These are phyloP conservation scores for Sorex araneus DNA, from an alignment of 2,113 vertebrate genomes.

Conservation along the genomic window DNA sequence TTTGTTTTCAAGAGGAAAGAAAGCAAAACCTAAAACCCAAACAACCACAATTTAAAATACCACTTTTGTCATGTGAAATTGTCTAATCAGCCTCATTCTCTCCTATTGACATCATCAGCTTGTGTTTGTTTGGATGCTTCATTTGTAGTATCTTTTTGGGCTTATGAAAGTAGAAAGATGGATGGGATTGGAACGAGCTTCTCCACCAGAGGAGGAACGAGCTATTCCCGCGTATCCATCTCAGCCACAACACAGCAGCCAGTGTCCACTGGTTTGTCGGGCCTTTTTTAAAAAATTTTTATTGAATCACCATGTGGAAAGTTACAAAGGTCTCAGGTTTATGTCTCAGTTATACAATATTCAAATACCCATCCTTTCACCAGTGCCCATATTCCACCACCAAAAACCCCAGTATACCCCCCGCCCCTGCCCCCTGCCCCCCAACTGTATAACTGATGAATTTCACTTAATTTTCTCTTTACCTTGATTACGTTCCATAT, in stretches of 20 bases:
- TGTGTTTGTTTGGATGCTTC: slow-evolving; percentile 80
- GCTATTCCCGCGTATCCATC: slow-evolving; percentile 63
- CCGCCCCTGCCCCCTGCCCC: no score
- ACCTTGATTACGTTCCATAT: no score
- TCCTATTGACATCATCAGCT: slow-evolving; percentile 77
- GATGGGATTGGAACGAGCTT: slow-evolving; percentile 57
- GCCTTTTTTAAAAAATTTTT: no score
- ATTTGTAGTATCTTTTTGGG: slow-evolving; percentile 75
- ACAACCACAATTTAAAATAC: slow-evolving; percentile 70
- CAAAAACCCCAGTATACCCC: no score
- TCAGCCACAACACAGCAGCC: slow-evolving; percentile 65
- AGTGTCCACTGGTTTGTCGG: background rate
- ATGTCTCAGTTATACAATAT: no score
- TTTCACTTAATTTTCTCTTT: no score
- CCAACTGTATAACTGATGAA: no score
- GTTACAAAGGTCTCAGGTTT: no score
- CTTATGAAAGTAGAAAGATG: slow-evolving; percentile 78
- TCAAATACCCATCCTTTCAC: no score
- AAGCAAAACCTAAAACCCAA: slow-evolving; percentile 74
- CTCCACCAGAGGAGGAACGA: no score
- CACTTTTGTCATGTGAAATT: slow-evolving; percentile 66
- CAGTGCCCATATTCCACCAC: no score
- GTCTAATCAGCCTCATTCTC: slow-evolving; percentile 81
- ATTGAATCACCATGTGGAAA: no score
- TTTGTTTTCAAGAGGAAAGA: slow-evolving; percentile 59